phyloP scores from a whole-genome alignment of 2,888 invertebrate species.

The Hemicrepidius hirtus region DNA sequence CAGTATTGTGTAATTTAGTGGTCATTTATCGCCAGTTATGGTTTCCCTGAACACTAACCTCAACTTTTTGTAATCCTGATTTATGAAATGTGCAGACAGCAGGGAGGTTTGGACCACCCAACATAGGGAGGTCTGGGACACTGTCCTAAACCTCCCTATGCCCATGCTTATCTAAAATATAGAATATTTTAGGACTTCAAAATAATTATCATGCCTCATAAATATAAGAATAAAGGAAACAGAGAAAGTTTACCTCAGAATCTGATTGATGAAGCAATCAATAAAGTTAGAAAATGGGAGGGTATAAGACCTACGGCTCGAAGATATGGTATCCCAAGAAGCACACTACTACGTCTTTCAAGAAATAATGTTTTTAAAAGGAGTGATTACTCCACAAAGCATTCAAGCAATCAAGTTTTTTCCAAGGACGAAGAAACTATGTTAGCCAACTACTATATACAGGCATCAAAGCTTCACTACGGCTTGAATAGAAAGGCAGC shows the following conservation, averaged over 20 bases:
- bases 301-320: slow-evolving; percentile 10
- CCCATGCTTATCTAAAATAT: slow-evolving; percentile 1
- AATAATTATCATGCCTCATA: slow-evolving; percentile 14
- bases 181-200: slow-evolving; percentile 10
- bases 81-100: not conserved
- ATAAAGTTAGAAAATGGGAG: slow-evolving; percentile 18
- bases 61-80: not conserved
- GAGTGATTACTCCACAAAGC: slow-evolving; percentile 29
- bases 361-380: slow-evolving; percentile 17
- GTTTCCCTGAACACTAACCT: not conserved
- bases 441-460: slow-evolving; percentile 26
- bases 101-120: not conserved
- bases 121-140: too few relatives aligned
- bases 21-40: not conserved
- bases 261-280: slow-evolving; percentile 14
- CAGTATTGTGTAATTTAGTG: too few relatives aligned
- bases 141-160: too few relatives aligned
- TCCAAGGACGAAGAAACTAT: slow-evolving; percentile 15
- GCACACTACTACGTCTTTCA: slow-evolving; percentile 2
- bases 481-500: slow-evolving; percentile 26
- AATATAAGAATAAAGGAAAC: slow-evolving; percentile 8
- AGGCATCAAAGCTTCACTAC: slow-evolving; percentile 25
- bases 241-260: slow-evolving; percentile 8
- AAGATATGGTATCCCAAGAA: slow-evolving; percentile 28
- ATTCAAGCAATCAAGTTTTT: slow-evolving; percentile 35